Evolutionary conservation across 1,140 invertebrate species (phyloP).

Genomic region (Hyposmocoma kahamanoa): DNA sequence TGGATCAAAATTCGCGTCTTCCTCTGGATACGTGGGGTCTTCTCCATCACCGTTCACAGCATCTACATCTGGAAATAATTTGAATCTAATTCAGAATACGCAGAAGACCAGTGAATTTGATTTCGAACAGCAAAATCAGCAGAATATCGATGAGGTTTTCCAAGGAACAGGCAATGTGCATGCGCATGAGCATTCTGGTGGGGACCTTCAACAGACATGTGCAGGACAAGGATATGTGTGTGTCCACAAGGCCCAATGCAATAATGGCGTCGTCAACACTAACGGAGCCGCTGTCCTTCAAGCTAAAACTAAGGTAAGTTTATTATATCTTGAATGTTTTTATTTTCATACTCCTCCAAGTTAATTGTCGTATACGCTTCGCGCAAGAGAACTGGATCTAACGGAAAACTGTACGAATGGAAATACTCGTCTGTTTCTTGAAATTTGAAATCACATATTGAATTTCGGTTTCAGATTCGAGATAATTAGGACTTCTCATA

Average conservation of each 20-base stretch:
- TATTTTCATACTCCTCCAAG: too few relatives aligned
- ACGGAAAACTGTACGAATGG: too few relatives aligned
- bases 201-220: slow-evolving; percentile 66
- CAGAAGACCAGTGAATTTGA: slow-evolving; percentile 45
- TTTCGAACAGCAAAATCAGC: slow-evolving; percentile 42
- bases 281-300: slow-evolving; percentile 64
- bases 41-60: slow-evolving; percentile 44
- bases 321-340: too few relatives aligned
- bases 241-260: slow-evolving; percentile 73
- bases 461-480: too few relatives aligned
- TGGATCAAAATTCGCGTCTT: slow-evolving; percentile 18
- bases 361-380: too few relatives aligned
- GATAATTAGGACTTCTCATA: too few relatives aligned
- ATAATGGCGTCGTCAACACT: slow-evolving; percentile 73
- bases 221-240: slow-evolving; percentile 73
- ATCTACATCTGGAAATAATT: slow-evolving; percentile 31
- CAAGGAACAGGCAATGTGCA: slow-evolving; percentile 38
- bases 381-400: too few relatives aligned
- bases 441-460: too few relatives aligned
- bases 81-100: slow-evolving; percentile 50
- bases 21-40: slow-evolving; percentile 37
- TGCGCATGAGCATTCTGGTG: slow-evolving; percentile 25
- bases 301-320: slow-evolving; percentile 59
- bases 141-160: slow-evolving; percentile 47
- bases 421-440: too few relatives aligned